These are phyloP conservation scores for Uloborus plumipes DNA, from an alignment of 2,888 invertebrate species.

Conservation along the genomic window DNA sequence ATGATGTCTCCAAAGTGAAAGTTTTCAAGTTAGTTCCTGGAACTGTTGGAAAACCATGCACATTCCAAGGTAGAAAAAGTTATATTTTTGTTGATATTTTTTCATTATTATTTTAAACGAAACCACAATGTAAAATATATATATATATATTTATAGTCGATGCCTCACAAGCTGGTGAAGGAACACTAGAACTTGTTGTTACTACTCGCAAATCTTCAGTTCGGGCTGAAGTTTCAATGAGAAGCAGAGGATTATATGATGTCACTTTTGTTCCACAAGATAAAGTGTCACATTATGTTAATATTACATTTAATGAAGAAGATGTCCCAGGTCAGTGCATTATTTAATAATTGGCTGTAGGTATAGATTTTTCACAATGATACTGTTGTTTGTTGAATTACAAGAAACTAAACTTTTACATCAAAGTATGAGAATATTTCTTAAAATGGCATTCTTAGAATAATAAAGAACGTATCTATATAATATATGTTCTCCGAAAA, in stretches of 20 bases:
- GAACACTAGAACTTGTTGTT: slow-evolving; percentile 90
- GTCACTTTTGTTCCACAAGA: slow-evolving; percentile 80
- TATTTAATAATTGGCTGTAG: no score
- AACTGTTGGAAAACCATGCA: slow-evolving; percentile 70
- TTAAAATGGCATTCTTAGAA: no score
- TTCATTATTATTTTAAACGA: slow-evolving; percentile 1
- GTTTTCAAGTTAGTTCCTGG: slow-evolving; percentile 73
- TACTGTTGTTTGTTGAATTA: no score
- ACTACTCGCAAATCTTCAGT: slow-evolving; percentile 91
- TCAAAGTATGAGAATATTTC: no score
- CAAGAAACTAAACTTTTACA: no score
- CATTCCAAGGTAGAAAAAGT: slow-evolving; percentile 70
- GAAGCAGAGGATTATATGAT: slow-evolving; percentile 86
- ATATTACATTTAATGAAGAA: slow-evolving; percentile 94
- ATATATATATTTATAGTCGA: slow-evolving; percentile 79
- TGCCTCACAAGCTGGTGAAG: slow-evolving; percentile 94
- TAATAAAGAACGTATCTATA: no score
- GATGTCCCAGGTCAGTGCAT: slow-evolving; percentile 78
- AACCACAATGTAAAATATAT: no score
- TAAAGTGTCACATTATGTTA: slow-evolving; percentile 90
- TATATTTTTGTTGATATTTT: slow-evolving; percentile 4
- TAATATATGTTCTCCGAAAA: no score
- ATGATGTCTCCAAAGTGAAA: slow-evolving; percentile 81
- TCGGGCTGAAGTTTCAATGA: slow-evolving; percentile 89
- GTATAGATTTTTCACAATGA: no score